A percentile compares a stretch with the other conserved stretches of the same genome.
phyloP scores from a whole-genome alignment of 2,113 vertebrate genomes.

The Hypanus sabinus region DNA sequence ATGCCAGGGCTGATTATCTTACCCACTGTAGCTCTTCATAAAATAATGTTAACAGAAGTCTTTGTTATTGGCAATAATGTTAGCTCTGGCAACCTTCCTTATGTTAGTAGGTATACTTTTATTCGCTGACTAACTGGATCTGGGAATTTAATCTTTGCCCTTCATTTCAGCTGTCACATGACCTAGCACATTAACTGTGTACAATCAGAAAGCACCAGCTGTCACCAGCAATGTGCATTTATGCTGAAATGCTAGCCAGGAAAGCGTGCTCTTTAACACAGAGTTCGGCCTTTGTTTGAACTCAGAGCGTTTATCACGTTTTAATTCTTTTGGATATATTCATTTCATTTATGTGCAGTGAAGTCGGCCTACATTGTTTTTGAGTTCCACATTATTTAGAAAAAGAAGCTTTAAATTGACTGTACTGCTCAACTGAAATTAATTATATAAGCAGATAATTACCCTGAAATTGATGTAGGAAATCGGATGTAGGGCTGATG shows the following conservation, averaged over 20 bases:
- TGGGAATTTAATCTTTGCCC: background rate
- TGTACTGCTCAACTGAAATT: background rate
- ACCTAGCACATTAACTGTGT: background rate
- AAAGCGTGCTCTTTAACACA: background rate
- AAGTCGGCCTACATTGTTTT: no score
- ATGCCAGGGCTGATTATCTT: background rate
- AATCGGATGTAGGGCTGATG: background rate
- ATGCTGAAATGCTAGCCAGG: background rate
- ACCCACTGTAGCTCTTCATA: background rate
- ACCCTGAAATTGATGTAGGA: background rate
- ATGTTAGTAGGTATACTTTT: background rate
- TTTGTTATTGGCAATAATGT: background rate
- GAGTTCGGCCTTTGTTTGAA: background rate
- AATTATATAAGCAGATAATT: background rate
- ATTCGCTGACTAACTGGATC: background rate
- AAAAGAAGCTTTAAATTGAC: background rate
- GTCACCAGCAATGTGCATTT: conserved; percentile 10
- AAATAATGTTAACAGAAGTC: background rate
- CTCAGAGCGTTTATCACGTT: background rate
- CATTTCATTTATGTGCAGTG: background rate
- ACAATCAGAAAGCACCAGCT: conserved; percentile 29
- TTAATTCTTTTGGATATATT: background rate
- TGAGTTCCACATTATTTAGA: background rate
- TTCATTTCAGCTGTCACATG: background rate
- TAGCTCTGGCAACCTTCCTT: background rate